Evolutionary conservation across 92 coral and sea anemone species (phyloP), one percentile per base, ranked within the genome.

Genomic region (Zoanthus solanderi): DNA sequence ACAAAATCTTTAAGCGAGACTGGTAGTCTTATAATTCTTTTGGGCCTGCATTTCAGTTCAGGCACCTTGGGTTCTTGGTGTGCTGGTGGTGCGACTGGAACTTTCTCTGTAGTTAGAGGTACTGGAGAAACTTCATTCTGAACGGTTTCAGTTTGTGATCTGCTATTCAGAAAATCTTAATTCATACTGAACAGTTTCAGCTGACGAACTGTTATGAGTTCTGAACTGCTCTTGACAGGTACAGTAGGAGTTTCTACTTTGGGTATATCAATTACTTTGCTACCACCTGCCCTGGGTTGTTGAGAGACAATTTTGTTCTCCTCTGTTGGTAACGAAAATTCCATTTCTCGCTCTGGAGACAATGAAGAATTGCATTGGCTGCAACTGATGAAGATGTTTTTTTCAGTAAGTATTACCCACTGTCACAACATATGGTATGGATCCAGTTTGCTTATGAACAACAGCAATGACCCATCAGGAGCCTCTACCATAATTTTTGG

Each of bases 391-490:
- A 61, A 61, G 66, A 16, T 18, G 68, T 61, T 16, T 4, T 6
- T 50, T 50, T 5, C 54, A 50, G 54, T 50, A 5, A 10, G 54
- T 50, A 50, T 50, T 50, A 1, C 68, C 28, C 68, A 61, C 68
- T 6, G 2, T 61, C 0, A 74, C 58, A 44, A 46, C 57, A 74
- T 46, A 45, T 45, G 56, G 42, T 74, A 74, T 74, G 14, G 78
- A 57, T 16, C 78, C 32, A 37, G 78, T 74, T 18, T 74, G 58
- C 32, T 74, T 74, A 74, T 31, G 78, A 74, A 74, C 78, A 74
- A 46, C 78, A 74, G 78, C 16, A 44, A 45, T 16, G 52, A 12
- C 48, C 78, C 47, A 42, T 44, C 57, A 1, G 37, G 31, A 5
- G n/a, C 7, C 85, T 69, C 54, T 50, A 7, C 54, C 54, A 50